Evolutionary conservation across 2,888 invertebrate species (phyloP), one percentile per base, ranked within the genome.

Genomic region (Coecobrya sp.): DNA sequence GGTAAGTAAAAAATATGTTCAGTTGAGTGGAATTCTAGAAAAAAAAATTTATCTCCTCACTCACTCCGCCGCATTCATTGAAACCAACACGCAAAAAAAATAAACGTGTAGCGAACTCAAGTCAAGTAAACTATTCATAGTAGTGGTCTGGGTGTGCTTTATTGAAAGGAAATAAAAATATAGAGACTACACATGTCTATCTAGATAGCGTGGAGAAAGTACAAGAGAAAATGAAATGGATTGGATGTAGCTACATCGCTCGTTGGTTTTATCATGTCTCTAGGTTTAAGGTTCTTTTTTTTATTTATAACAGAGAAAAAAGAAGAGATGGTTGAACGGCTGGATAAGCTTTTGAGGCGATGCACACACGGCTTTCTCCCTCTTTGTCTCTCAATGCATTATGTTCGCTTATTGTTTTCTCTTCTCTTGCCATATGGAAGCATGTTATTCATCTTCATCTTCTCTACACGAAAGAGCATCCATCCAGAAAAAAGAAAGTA

Each of bases 401-500:
- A 62, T 30, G 4, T 76, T n/a, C 0, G 16, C 22, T 55, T 55
- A 22, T 76, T 25, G 13, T 49, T 76, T 3, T 16, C 52, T 16
- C n/a, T 30, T 68, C 27, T n/a, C 19, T 3, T 52, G 13, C 86
- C 86, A 86, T 86, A 86, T 86, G 86, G 86, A 55, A 70, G 70
- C 70, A n/a, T 52, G 70, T 52, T 45, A 86, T 86, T 86, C 86
- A 86, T 86, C 86, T 84, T 84, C 65, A 84, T 84, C 82, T 55
- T 13, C 27, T 22, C 45, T 81, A n/a, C 13, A 36, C 36, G 49
- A 52, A 49, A 49, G 22, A 19, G 16, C 55, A 81, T 42, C 73
- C 36, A 70, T 70, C 42, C 79, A 52, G n/a, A 25, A 52, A 52
- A n/a, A 27, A 68, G 27, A 36, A 52, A 79, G 30, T 81, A 30